Base-by-base conservation (phyloP, 2,797 vertebrate genomes). In the Macropodus opercularis region DNA sequence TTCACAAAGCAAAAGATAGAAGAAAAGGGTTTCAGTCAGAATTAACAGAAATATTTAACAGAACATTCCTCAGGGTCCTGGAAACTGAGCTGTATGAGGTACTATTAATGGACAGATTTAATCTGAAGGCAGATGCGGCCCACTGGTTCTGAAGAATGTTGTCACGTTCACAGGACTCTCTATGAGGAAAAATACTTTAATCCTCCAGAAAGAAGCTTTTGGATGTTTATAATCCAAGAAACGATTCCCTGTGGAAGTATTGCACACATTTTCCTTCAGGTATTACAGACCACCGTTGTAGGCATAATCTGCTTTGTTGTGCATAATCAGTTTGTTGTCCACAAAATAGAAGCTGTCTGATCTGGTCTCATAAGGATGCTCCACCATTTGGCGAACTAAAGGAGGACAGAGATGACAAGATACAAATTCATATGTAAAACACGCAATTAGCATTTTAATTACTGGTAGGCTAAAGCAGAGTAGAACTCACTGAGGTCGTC, bases 271-370 rank as follows among this genome's bases (percentile, higher is more conserved):
- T 32, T 44, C 52, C 18, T 60, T 69, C 54, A 18, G 65, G 5
- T 27, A 41, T 88, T 92, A 98, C 89, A 96, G 94, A 74, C 97
- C 97, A 46, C 97, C 98, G 0, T 99, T 96, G 89, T 98, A 99
- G 70, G 96, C 98, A 54, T 99, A 99, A 74, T 99, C 98, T 7
- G 98, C 98, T 85, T 99, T 99, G 92, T 99, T 99, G 93, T 99
- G 98, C 98, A 99, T 99, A 83, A 99, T 93, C 87, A 99, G 92
- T 90, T 97, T 98, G 95, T 98, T 96, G 92, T 99, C 96, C 80
- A 98, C 96, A 89, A 99, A 99, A 92, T 99, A 99, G 92, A 99
- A 99, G 91, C 98, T 99, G 92, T 99, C 98, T 13, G 97, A 99
- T 87, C 94, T 94, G 8, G 98, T 99, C 89, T 99, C 97, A 0